Evolutionary conservation across 2,888 invertebrate species (phyloP), one percentile per base, ranked within the genome.

Genomic region (Tinea pellionella): DNA sequence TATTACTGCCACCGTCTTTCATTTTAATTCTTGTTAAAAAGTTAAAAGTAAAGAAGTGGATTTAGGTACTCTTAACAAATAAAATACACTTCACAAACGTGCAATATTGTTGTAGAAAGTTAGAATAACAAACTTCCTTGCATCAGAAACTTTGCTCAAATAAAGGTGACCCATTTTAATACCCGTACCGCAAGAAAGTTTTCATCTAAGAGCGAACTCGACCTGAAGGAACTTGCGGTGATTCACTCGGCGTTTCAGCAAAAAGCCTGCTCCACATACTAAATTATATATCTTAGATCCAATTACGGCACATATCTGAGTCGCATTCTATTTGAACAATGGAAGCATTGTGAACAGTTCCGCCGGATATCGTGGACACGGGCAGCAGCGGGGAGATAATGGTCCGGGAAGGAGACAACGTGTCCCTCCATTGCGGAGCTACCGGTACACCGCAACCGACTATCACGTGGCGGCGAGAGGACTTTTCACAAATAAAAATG

Each of bases 391-490:
- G 93, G 0, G 93, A 94, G 71, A 90, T 93, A 79, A 90, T 92
- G 61, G 93, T 93, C 1, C 89, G 91, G 61, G 96, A 96, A 77
- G 92, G 93, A 12, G 92, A 92, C 65, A 93, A 93, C 64, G 94
- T 94, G 19, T 91, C 92, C 3, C 84, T 96, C n/a, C 89, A 91
- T 60, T 96, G 96, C 69, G 92, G 91, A 3, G 95, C 94, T 0
- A 92, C 92, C 0, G 94, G 96, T 9, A 92, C 92, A 61, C 96
- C 95, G 0, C 80, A 84, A 18, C 95, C 95, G 0, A 90, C 89
- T 59, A 92, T 96, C 66, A 92, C 90, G 30, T 96, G 96, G 96
- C 88, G 92, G 63, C 83, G 94, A 55, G 94, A 94, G 72, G 92
- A 93, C 69, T 90, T 91, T 18, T 78, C 84, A 24, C 75, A 80